phyloP scores from a whole-genome alignment of 2,113 vertebrate genomes.

The Hucho hucho region DNA sequence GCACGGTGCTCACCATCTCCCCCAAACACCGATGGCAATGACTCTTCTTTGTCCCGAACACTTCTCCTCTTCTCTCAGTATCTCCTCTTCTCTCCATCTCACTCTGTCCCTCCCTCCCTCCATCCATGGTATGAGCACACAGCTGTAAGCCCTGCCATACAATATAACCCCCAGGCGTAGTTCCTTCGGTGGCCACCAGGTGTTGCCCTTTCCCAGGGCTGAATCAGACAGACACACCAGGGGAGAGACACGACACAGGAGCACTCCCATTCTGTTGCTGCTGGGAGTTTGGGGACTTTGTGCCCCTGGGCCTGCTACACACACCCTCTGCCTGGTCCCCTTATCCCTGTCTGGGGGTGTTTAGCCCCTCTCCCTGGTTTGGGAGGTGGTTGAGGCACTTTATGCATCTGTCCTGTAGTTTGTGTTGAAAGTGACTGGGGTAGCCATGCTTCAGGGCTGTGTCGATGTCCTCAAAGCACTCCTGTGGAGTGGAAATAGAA shows the following conservation, averaged over 20 bases:
- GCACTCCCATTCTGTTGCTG: not conserved
- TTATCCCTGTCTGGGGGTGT: constrained; percentile 21
- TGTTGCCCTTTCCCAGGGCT: constrained; percentile 80
- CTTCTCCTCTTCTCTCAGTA: not conserved
- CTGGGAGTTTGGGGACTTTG: constrained; percentile 3
- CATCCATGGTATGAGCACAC: constrained; percentile 79
- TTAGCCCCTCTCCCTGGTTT: constrained; percentile 15
- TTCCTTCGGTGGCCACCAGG: constrained; percentile 76
- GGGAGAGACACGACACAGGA: constrained; percentile 54
- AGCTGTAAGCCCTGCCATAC: constrained; percentile 83
- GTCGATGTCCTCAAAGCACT: constrained; percentile 82
- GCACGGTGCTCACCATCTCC: constrained; percentile 68
- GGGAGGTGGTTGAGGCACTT: constrained; percentile 76
- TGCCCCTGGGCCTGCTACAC: not conserved
- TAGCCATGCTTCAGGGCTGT: constrained; percentile 78
- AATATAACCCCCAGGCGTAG: constrained; percentile 80
- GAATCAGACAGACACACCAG: constrained; percentile 68
- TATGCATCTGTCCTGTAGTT: constrained; percentile 77
- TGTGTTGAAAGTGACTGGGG: constrained; percentile 80
- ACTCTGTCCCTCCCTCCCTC: constrained; percentile 10
- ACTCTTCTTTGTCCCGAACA: constrained; percentile 69
- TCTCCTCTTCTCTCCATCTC: not conserved
- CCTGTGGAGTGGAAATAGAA: constrained; percentile 62
- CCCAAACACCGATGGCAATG: constrained; percentile 86
- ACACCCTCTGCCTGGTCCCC: constrained; percentile 19